Base-by-base conservation (phyloP, 92 coral and sea anemone genomes). In the Zoanthus solanderi region DNA sequence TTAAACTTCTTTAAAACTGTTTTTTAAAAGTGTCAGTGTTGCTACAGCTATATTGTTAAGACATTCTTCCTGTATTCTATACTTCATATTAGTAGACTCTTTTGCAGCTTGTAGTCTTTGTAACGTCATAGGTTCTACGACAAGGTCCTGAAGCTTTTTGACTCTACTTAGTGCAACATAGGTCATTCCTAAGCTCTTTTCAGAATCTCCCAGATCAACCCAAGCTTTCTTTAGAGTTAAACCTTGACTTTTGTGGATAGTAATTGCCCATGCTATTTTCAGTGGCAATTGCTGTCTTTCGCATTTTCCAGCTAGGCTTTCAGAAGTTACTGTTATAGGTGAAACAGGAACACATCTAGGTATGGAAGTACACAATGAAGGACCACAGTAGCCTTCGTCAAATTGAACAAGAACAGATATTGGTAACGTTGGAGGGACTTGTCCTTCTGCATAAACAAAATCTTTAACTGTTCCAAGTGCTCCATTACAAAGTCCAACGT, bases 261-360 rank as follows among this genome's bases (percentile, higher is more conserved):
- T 37, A 2, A 37, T 37, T 37, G 42, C 42, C 42, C 42, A 37
- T 37, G 42, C 1, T 37, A 37, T 2, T 37, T 37, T 88, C 28
- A 91, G 63, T 23, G 93, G 91, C 7, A 87, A 44, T 88, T 91
- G 93, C 68, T 91, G 93, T 77, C 91, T 91, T 86, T 86, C 89
- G 77, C 58, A 86, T 63, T 85, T 87, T 66, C 31, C 68, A 53
- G 86, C 90, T 72, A 83, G 79, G 15, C 76, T 87, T 86, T 79
- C 81, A 76, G 90, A 90, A 57, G 75, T 44, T 32, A 60, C 87
- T 37, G 90, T 87, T 29, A 87, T 44, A 23, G 87, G 87, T 14
- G 50, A 78, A 46, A 87, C 47, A 9, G 90, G 87, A 42, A 87
- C 90, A 65, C 84, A 87, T 60, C 78, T 13, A 47, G 90, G 87